These are phyloP conservation scores for Cyanoliseus patagonus DNA, from an alignment of 2,113 vertebrate species.

Conservation along the genomic window DNA sequence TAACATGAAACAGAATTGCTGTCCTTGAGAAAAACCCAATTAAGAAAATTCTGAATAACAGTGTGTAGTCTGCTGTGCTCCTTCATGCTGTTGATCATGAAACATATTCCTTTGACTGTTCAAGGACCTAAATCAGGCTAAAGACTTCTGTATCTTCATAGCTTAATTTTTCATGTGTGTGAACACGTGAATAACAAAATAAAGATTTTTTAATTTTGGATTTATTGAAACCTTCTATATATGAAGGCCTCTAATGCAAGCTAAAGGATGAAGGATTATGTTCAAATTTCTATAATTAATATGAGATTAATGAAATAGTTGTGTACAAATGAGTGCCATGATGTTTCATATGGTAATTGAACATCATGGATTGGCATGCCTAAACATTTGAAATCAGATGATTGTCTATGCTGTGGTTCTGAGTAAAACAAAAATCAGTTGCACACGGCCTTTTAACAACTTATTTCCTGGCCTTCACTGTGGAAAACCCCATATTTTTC, in stretches of 20 bases:
- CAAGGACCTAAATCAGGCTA: not conserved
- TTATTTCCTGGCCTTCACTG: not conserved
- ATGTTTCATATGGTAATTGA: not conserved
- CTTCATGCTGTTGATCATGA: not conserved
- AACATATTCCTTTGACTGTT: not conserved
- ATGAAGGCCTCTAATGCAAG: not conserved
- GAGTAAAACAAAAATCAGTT: not conserved
- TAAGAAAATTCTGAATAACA: not conserved
- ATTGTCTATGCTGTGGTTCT: not conserved
- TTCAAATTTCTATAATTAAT: not conserved
- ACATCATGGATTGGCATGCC: not conserved
- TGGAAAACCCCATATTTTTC: not conserved
- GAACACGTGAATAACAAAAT: not conserved
- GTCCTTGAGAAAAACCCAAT: constrained; percentile 1
- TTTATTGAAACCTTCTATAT: not conserved
- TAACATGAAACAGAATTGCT: not conserved
- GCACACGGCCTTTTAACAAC: not conserved
- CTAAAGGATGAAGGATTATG: not conserved
- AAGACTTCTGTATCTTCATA: not conserved
- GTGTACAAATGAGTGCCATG: not conserved
- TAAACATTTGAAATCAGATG: not conserved
- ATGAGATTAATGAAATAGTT: not conserved
- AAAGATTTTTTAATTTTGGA: not conserved
- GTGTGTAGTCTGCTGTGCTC: not conserved
- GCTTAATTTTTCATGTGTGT: not conserved